A percentile compares a stretch with the other conserved stretches of the same genome.
Conservation (phyloP, 1,140 invertebrate genomes). For the Dinothrombium tinctorium region DNA sequence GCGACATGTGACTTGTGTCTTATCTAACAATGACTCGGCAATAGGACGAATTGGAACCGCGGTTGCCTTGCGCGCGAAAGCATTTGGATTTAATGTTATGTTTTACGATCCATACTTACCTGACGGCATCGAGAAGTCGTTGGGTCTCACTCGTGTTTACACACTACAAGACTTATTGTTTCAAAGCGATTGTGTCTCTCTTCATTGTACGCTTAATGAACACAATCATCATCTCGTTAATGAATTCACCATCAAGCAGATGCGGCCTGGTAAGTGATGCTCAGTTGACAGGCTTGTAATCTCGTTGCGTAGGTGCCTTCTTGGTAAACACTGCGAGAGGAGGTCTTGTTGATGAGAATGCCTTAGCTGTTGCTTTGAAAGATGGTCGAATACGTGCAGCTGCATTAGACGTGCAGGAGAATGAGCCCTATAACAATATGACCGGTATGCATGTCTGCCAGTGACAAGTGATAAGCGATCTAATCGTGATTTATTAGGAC, state of each 20-base stretch:
- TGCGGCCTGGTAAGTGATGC: slow-evolving; percentile 32
- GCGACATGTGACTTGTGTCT: not conserved
- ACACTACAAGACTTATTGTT: slow-evolving; percentile 78
- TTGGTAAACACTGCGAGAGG: slow-evolving; percentile 95
- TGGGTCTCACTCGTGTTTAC: slow-evolving; percentile 80
- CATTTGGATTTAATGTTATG: slow-evolving; percentile 90
- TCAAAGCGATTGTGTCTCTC: slow-evolving; percentile 86
- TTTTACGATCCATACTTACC: slow-evolving; percentile 93
- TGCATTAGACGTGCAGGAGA: slow-evolving; percentile 93
- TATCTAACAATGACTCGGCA: slow-evolving; percentile 3
- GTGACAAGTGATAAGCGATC: not conserved
- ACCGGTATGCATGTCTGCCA: slow-evolving; percentile 6
- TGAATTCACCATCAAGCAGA: slow-evolving; percentile 90
- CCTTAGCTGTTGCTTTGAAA: slow-evolving; percentile 77
- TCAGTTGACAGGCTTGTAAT: not conserved
- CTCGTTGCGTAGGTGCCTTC: slow-evolving; percentile 51
- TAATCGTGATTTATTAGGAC: slow-evolving; percentile 30
- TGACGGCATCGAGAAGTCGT: slow-evolving; percentile 84
- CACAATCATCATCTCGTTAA: slow-evolving; percentile 95
- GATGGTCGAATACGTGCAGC: slow-evolving; percentile 90
- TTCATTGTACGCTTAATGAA: slow-evolving; percentile 89
- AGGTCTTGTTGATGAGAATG: slow-evolving; percentile 87
- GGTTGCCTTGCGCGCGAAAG: slow-evolving; percentile 78
- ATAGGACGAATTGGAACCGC: slow-evolving; percentile 72
- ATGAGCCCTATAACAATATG: slow-evolving; percentile 91